These are phyloP conservation scores for Quiscalus mexicanus DNA, from an alignment of 2,113 vertebrate genomes.

Conservation along the genomic window DNA sequence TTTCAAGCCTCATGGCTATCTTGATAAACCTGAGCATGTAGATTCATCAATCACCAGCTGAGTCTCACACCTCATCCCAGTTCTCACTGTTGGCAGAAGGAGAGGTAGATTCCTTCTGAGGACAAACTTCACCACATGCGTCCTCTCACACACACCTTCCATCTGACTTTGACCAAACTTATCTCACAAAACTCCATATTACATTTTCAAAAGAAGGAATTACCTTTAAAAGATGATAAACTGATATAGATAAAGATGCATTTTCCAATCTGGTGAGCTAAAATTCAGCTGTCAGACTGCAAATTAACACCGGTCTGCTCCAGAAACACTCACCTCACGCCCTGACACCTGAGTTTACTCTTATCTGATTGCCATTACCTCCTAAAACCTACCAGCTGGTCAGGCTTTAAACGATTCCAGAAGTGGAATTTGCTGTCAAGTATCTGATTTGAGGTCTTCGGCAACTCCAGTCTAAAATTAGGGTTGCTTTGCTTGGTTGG, in stretches of 20 bases:
- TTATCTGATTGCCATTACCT: too few relatives aligned
- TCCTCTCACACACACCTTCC: background rate
- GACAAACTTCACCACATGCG: fast-evolving
- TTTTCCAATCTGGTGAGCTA: background rate
- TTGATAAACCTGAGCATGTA: background rate
- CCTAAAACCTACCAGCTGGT: background rate
- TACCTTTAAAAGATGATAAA: background rate
- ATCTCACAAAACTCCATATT: background rate
- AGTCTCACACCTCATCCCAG: background rate
- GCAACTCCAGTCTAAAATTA: background rate
- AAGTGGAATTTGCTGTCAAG: background rate
- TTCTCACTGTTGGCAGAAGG: background rate
- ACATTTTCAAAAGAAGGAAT: background rate
- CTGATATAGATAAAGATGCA: background rate
- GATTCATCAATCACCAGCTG: too few relatives aligned
- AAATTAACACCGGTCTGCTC: fast-evolving
- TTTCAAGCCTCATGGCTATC: background rate
- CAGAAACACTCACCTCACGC: background rate
- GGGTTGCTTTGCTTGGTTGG: background rate
- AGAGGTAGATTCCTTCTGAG: background rate
- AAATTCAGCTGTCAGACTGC: too few relatives aligned
- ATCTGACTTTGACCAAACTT: background rate
- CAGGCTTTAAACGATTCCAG: background rate
- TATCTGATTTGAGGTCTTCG: background rate
- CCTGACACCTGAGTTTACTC: background rate